Evolutionary conservation across 2,888 invertebrate genomes (phyloP), one percentile per base, ranked within the genome.

Genomic region (Lepetodrilus schrolli): DNA sequence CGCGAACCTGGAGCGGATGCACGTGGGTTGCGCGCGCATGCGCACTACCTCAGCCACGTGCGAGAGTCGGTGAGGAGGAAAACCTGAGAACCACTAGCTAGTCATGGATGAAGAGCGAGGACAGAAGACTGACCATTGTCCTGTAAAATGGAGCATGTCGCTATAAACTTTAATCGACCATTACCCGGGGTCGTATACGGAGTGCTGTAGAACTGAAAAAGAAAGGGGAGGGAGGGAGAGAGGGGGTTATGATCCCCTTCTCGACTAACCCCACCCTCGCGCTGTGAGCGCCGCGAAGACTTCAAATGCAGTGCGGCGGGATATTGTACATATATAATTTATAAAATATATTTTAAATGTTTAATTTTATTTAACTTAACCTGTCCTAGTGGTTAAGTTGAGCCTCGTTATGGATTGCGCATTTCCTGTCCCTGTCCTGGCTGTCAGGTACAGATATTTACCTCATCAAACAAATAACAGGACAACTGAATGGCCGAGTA

Each of bases 281-380:
- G 38, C 66, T 13, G 26, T 58, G 58, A 58, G 58, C 58, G 58
- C 34, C 34, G 34, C 34, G 58, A 58, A 43, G 43, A 13, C n/a
- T 17, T 43, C 43, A n/a, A n/a, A n/a, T n/a, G n/a, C 48, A 58
- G 58, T 30, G 26, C 17, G 23, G 30, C 58, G 10, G 58, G 30
- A 58, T 58, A 58, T 68, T 68, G 68, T 68, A 68, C 47, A 68
- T 68, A 68, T 68, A 68, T n/a, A n/a, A n/a, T 68, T 68, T 68
- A 68, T 68, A 47, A 68, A 47, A 68, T 68, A 68, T 68, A 68
- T 68, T 68, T 68, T 68, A 68, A 68, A 66, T 37, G 68, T 68
- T 47, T 47, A 43, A 13, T 38, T 72, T 37, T 58, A 58, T 58
- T 58, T 58, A 26, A 23, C 26, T 58, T 58, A 58, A 58, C 58